A percentile compares a stretch with the other conserved stretches of the same genome.
Evolutionary conservation across 2,888 invertebrate species (phyloP).

Genomic region (Acronicta leporina): DNA sequence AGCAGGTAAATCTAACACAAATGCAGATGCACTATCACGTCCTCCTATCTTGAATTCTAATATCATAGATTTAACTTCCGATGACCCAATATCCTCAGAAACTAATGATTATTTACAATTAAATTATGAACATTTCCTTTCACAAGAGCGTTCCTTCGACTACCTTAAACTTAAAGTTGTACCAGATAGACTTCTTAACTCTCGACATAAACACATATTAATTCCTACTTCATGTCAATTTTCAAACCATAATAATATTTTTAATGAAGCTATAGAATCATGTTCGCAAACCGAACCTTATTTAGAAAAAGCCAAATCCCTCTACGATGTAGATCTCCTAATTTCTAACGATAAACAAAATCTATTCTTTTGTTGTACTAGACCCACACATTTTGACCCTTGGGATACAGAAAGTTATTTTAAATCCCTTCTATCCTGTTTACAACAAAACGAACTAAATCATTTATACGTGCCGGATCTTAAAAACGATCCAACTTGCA

Average conservation of each 20-base stretch:
- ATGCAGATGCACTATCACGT: conserved; percentile 17
- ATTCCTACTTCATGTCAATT: conserved; percentile 51
- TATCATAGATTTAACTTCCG: conserved; percentile 2
- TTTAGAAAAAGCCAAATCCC: conserved; percentile 44
- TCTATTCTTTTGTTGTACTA: conserved; percentile 37
- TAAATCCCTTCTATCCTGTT: conserved; percentile 53
- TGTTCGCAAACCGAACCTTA: conserved; percentile 53
- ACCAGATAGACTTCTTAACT: conserved; percentile 51
- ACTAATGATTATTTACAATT: conserved; percentile 27
- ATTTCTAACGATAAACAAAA: conserved; percentile 55
- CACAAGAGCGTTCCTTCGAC: conserved; percentile 39
- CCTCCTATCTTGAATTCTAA: conserved; percentile 13
- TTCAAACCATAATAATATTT: conserved; percentile 50
- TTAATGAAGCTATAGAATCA: conserved; percentile 47
- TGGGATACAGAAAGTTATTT: conserved; percentile 63
- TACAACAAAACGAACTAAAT: conserved; percentile 48
- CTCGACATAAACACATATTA: conserved; percentile 55
- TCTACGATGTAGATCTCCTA: conserved; percentile 55
- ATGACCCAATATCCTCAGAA: background rate
- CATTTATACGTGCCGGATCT: conserved; percentile 52
- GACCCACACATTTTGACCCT: conserved; percentile 50
- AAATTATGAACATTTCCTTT: conserved; percentile 58
- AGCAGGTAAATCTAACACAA: conserved; percentile 24
- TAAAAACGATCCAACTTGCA: too few relatives aligned
- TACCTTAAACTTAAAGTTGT: conserved; percentile 26